These are phyloP conservation scores for Carollia perspicillata DNA, from an alignment of 2,113 vertebrate genomes.

Conservation along the genomic window DNA sequence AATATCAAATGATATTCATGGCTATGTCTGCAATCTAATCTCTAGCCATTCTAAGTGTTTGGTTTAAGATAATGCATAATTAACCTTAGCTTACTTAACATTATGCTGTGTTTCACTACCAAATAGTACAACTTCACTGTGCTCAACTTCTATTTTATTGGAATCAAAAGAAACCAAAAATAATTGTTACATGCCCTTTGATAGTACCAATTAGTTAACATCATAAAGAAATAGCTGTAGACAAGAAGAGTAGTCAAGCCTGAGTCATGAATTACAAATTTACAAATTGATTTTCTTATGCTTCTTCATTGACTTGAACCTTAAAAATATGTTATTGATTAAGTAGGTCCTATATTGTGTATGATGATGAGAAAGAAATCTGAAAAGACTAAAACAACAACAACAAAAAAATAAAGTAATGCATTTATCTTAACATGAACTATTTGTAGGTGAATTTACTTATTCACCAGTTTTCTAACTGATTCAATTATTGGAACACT, in stretches of 20 bases:
- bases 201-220: conserved; percentile 62
- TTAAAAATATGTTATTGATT: conserved; percentile 34
- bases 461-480: conserved; percentile 30
- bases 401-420: not conserved
- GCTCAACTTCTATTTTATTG: conserved; percentile 61
- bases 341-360: not conserved
- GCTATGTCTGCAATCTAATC: conserved; percentile 39
- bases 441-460: not conserved
- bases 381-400: not conserved
- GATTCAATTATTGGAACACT: not conserved
- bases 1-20: not conserved
- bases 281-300: conserved; percentile 34
- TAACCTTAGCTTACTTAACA: conserved; percentile 45
- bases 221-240: conserved; percentile 58
- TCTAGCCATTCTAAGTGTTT: conserved; percentile 8
- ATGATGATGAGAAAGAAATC: conserved; percentile 19
- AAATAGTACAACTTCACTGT: conserved; percentile 63
- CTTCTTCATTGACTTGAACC: not conserved
- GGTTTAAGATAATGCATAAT: conserved; percentile 63
- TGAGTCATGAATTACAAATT: conserved; percentile 53
- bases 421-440: conserved; percentile 28
- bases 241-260: conserved; percentile 13
- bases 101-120: conserved; percentile 60
- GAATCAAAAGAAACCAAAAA: conserved; percentile 70
- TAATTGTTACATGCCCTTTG: conserved; percentile 70